Base-by-base conservation (phyloP, 2,888 invertebrate genomes). In the Thecocarcelia acutangulata region DNA sequence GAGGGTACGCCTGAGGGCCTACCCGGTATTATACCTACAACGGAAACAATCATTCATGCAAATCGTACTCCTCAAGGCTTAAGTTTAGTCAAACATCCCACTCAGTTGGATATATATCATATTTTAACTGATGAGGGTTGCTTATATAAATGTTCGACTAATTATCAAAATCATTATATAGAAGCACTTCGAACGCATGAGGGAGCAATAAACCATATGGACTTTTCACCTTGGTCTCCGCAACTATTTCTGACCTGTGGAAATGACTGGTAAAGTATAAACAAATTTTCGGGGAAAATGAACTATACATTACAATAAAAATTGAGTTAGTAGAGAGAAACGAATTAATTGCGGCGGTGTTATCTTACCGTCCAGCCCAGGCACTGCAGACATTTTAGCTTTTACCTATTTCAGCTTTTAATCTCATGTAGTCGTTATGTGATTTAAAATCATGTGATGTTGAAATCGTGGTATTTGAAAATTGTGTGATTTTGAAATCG, bases 81-180 rank as follows among this genome's bases (percentile, higher is more conserved):
- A 58, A 92, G 94, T 74, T 91, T 95, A 52, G 92, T 92, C 33
- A 92, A 93, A 87, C 94, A 96, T 88, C 94, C 96, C 0, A 86
- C 84, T 0, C 90, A 94, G 44, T 90, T 91, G 0, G 93, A 93
- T 83, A 90, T 94, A 13, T 97, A 97, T 88, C 92, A 94, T 54
- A 94, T 97, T 3, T 96, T 96, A 0, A 97, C 97, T 0, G 95
- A 95, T 85, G 96, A 97, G 87, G 98, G 98, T 1, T 95, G 95
- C 85, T 91, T 96, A 15, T 94, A 95, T 88, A 94, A 93, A 87
- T 97, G 97, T 87, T 96, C 97, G 0, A 95, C 94, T 37, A 95
- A 96, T 86, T 96, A 96, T 88, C 93, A 95, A 81, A 95, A 96
- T 87, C 94, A 95, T 85, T 95, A 95, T 86, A 91, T 95, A 69